Base-by-base conservation (phyloP, 2,888 invertebrate genomes). In the Parnassius mnemosyne region DNA sequence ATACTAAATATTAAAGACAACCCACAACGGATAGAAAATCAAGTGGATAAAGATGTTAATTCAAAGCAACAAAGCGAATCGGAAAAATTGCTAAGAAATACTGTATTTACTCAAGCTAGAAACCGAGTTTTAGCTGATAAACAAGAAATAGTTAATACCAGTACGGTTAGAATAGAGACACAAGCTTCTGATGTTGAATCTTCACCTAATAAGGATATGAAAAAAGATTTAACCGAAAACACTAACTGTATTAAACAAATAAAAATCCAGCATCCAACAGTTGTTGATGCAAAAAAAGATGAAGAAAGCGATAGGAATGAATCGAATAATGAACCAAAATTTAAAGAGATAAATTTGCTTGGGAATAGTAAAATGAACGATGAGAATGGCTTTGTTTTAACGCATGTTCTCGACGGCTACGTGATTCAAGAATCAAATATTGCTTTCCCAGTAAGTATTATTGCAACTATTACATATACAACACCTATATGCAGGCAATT, bases 371-470 rank as follows among this genome's bases (percentile, higher is more conserved):
- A 63, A 59, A 51, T 42, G 53, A 70, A 70, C 54, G 69, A 75
- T 57, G 76, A 69, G 57, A 78, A 69, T 68, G 77, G 78, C 61
- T 82, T 71, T 63, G 72, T 80, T 65, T 69, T 90, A 1, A 91
- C 90, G 0, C 91, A 91, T 57, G 90, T 91, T 1, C 69, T 91
- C 10, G 90, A 90, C 58, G 90, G 90, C 34, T 86, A 83, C 63
- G 88, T 91, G 1, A 90, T 91, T 63, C 91, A 91, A 66, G 91
- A 91, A 66, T 90, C 91, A 0, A 90, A 87, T 69, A 75, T 85
- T 2, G 89, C 91, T 10, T 91, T 91, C 68, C 84, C 89, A 50
- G 90, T 91, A 76, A 85, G 89, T 85, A 71, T 62, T 57, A 55
- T 56, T n/a, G 34, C 5, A 34, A 34, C 5, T 34, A 34, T 34